Percentiles rank a stretch among this genome's conserved stretches.
Evolutionary conservation across 2,888 invertebrate species (phyloP).

Genomic region (Masnerella sp.): DNA sequence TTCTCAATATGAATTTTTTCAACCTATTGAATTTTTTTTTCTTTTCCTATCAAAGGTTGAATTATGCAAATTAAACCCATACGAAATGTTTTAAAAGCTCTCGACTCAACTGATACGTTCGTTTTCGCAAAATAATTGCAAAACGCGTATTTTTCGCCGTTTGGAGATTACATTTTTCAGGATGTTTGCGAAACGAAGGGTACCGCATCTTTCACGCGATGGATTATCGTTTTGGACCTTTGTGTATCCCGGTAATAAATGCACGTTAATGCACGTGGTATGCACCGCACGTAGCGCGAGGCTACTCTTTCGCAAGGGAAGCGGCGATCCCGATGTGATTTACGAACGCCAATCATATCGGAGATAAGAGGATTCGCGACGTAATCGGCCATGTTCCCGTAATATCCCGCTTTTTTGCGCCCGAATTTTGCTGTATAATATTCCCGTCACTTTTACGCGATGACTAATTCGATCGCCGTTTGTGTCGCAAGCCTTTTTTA

Average conservation of each 20-base stretch:
- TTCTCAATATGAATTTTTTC: too few relatives aligned
- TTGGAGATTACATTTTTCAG: conserved; percentile 30
- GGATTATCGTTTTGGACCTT: conserved; percentile 43
- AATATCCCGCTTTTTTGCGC: conserved; percentile 22
- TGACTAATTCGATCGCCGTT: conserved; percentile 7
- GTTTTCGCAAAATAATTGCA: too few relatives aligned
- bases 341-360: conserved; percentile 64
- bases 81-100: too few relatives aligned
- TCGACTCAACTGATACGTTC: too few relatives aligned
- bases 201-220: conserved; percentile 39
- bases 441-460: conserved; percentile 13
- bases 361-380: conserved; percentile 54
- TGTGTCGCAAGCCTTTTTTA: conserved; percentile 5
- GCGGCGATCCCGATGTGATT: conserved; percentile 58
- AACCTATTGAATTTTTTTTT: too few relatives aligned
- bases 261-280: conserved; percentile 44
- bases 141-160: conserved; percentile 5
- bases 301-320: conserved; percentile 61
- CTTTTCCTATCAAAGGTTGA: too few relatives aligned
- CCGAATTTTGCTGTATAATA: conserved; percentile 4
- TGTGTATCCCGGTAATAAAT: conserved; percentile 36
- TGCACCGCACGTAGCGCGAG: conserved; percentile 41
- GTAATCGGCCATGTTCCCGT: conserved; percentile 28
- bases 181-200: conserved; percentile 35
- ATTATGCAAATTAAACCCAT: too few relatives aligned